Evolutionary conservation across 2,113 vertebrate genomes (phyloP), one percentile per base, ranked within the genome.

Genomic region (Centropristis striata): DNA sequence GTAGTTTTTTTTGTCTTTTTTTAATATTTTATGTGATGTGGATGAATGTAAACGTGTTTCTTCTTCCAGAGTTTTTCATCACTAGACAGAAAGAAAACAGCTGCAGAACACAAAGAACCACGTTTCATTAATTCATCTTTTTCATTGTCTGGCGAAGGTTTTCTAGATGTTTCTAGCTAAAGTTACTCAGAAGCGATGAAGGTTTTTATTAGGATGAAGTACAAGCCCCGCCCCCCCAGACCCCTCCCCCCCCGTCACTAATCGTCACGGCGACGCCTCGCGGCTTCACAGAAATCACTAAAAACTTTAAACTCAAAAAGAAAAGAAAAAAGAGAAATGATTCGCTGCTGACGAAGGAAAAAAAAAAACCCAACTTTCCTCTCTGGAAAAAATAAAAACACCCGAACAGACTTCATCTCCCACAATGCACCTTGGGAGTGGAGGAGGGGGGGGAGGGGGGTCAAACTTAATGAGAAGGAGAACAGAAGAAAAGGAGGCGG

Each of bases 271-370:
- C 75, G 4, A 59, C 70, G 78, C 49, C 61, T 94, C 93, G 92
- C 95, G 90, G 94, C 94, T 94, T 94, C 91, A 81, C 83, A 95
- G 96, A 96, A 97, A 96, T 96, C 96, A 98, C 96, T n/a, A 79
- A 84, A 95, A 93, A 96, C 94, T 95, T 95, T 95, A 94, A 96
- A 94, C 93, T 85, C 80, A 59, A 78, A 89, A 75, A 67, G 65
- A 92, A 95, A 92, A 96, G 93, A 93, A 23, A 32, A 73, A 64
- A 15, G 18, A 41, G 0, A 50, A 57, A 55, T 61, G 66, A 90
- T 57, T 69, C 60, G 94, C 92, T 87, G 90, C 9, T 63, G 8
- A 44, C 6, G 5, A 71, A 42, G 72, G 55, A 65, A 81, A 47
- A 78, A 61, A 60, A 63, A 76, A n/a, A n/a, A n/a, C n/a, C n/a